phyloP scores from a whole-genome alignment of 2,888 invertebrate species.

The Clitarchus hookeri region DNA sequence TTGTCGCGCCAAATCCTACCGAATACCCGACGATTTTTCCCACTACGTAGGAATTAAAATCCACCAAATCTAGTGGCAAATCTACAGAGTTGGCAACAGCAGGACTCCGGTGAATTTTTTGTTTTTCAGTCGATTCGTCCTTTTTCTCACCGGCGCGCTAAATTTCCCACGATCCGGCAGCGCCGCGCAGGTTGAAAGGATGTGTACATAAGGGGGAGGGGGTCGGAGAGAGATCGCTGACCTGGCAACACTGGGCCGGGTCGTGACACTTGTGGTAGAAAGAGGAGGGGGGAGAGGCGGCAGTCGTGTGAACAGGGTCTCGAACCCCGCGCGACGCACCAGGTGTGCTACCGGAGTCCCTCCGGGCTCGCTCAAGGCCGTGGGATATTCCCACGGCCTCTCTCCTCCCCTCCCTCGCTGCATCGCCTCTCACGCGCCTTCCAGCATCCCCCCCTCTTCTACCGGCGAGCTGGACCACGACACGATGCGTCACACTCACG shows the following conservation, averaged over 20 bases:
- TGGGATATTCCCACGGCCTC: background rate
- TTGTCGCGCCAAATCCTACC: too few species aligned
- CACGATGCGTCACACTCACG: too few species aligned
- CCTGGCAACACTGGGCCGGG: too few species aligned
- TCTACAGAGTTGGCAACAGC: too few species aligned
- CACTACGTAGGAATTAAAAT: too few species aligned
- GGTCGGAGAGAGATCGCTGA: too few species aligned
- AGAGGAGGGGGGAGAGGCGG: background rate
- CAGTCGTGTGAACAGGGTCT: background rate
- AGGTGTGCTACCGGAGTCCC: conserved; percentile 10
- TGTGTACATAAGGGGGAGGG: too few species aligned
- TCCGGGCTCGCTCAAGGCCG: background rate
- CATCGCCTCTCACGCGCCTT: background rate
- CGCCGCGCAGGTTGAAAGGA: background rate
- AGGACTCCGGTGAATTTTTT: background rate
- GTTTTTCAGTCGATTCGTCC: background rate
- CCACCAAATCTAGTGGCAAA: too few species aligned
- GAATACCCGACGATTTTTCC: too few species aligned
- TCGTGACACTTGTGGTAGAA: too few species aligned
- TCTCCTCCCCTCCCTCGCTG: background rate
- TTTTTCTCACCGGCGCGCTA: background rate
- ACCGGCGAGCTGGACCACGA: too few species aligned
- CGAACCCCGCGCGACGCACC: background rate
- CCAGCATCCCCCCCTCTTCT: background rate
- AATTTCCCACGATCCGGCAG: background rate